Conservation (phyloP, 2,113 vertebrate species). For the Misgurnus anguillicaudatus region DNA sequence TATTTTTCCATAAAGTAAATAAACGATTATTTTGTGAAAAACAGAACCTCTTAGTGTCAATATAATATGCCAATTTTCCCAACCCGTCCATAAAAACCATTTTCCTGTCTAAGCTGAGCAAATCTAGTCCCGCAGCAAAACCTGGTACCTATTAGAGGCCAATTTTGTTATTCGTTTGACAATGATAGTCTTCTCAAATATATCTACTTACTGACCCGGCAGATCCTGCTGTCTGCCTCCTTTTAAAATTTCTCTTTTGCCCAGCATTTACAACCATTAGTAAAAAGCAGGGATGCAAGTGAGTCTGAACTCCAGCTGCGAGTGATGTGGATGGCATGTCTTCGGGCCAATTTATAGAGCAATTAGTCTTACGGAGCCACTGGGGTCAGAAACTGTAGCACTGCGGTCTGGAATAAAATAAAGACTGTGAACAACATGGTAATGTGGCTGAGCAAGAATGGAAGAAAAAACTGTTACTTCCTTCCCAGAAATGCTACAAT, state of each 20-base stretch:
- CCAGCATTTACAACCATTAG: constrained; percentile 35
- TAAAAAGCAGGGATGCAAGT: constrained; percentile 21
- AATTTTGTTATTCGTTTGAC: constrained; percentile 19
- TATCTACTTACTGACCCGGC: constrained; percentile 31
- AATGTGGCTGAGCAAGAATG: background rate
- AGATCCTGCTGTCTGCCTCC: constrained; percentile 23
- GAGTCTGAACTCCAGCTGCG: constrained; percentile 31
- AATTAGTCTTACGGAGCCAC: constrained; percentile 46
- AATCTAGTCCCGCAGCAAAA: background rate
- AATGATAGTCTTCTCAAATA: constrained; percentile 9
- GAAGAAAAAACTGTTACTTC: constrained; percentile 1
- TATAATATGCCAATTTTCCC: background rate
- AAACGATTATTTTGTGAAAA: too few relatives aligned
- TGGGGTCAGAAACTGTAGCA: constrained; percentile 39
- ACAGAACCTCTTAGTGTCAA: too few relatives aligned
- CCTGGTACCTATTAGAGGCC: background rate
- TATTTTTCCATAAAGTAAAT: background rate
- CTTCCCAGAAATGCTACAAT: background rate
- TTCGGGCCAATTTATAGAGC: constrained; percentile 51
- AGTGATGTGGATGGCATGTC: constrained; percentile 27
- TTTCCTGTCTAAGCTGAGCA: background rate
- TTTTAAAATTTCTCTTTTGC: constrained; percentile 34
- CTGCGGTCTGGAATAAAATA: constrained; percentile 16
- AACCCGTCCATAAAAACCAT: background rate
- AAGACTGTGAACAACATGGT: constrained; percentile 22